phyloP scores from a whole-genome alignment of 2,113 vertebrate genomes.

The Myanophis thanlyinensis region DNA sequence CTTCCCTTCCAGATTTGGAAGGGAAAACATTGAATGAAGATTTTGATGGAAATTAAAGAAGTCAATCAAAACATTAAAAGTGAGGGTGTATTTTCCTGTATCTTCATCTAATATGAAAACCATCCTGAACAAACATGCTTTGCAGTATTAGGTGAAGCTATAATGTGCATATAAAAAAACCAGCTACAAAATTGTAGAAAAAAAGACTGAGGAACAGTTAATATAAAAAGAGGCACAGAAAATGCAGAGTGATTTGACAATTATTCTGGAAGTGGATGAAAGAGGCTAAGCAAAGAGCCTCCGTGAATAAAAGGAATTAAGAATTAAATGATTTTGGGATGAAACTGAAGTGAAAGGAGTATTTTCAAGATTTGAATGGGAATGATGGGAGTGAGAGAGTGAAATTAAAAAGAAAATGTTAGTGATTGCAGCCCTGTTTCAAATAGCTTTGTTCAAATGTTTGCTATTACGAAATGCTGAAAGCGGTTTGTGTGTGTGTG shows the following conservation, averaged over 20 bases:
- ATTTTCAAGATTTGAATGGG: neutral
- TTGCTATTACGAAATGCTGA: neutral
- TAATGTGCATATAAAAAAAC: neutral
- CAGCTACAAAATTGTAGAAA: neutral
- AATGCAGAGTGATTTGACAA: neutral
- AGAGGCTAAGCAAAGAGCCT: neutral
- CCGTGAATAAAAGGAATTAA: neutral
- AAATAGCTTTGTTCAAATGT: neutral
- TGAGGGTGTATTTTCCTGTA: neutral
- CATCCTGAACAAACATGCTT: neutral
- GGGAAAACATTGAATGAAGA: neutral
- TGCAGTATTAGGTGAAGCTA: neutral
- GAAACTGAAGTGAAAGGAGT: neutral
- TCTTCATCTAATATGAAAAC: neutral
- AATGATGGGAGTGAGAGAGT: neutral
- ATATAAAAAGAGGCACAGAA: neutral
- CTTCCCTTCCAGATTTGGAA: neutral
- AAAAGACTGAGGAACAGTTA: neutral
- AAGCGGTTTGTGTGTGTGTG: neutral
- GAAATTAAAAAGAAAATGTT: neutral
- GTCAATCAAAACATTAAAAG: neutral
- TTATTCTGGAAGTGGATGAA: neutral
- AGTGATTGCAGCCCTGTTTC: neutral
- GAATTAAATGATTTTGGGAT: neutral
- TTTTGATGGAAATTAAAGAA: neutral